Evolutionary conservation across 2,113 vertebrate genomes (phyloP).

Genomic region (Amphiprion ocellaris): DNA sequence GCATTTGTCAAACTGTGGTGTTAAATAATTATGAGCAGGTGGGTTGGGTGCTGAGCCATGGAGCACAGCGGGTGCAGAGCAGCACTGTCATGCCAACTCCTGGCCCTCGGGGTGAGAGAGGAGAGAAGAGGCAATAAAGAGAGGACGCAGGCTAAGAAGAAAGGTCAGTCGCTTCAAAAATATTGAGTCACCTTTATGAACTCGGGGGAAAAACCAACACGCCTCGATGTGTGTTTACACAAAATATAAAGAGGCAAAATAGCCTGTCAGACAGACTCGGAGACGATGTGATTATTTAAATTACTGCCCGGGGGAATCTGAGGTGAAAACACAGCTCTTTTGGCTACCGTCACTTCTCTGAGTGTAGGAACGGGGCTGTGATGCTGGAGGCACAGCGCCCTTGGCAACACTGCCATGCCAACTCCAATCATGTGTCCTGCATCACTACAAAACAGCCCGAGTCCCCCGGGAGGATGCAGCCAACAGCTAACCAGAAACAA

Average conservation of each 20-base stretch:
- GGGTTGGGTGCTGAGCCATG: slow-evolving; percentile 39
- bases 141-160: slow-evolving; percentile 7
- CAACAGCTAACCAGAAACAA: slow-evolving; percentile 78
- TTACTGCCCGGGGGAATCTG: slow-evolving; percentile 42
- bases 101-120: slow-evolving; percentile 9
- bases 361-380: slow-evolving; percentile 54
- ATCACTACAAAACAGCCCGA: slow-evolving; percentile 68
- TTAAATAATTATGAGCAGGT: slow-evolving; percentile 72
- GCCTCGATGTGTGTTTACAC: slow-evolving; percentile 19
- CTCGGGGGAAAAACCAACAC: slow-evolving; percentile 7
- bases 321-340: slow-evolving; percentile 41
- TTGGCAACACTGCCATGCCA: slow-evolving; percentile 79
- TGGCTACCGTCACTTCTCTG: slow-evolving; percentile 53
- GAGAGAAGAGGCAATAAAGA: slow-evolving; percentile 20
- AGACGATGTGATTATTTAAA: slow-evolving; percentile 53
- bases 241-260: slow-evolving; percentile 32
- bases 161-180: slow-evolving; percentile 36
- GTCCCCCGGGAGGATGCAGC: slow-evolving; percentile 67
- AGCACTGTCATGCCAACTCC: slow-evolving; percentile 48
- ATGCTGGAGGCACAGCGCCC: slow-evolving; percentile 70
- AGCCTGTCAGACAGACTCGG: slow-evolving; percentile 14
- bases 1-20: slow-evolving; percentile 41
- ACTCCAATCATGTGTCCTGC: slow-evolving; percentile 79
- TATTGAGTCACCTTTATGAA: slow-evolving; percentile 30
- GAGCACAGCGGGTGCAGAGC: slow-evolving; percentile 30